Conservation (phyloP, 2,113 vertebrate genomes). For the Poicephalus meyeri region DNA sequence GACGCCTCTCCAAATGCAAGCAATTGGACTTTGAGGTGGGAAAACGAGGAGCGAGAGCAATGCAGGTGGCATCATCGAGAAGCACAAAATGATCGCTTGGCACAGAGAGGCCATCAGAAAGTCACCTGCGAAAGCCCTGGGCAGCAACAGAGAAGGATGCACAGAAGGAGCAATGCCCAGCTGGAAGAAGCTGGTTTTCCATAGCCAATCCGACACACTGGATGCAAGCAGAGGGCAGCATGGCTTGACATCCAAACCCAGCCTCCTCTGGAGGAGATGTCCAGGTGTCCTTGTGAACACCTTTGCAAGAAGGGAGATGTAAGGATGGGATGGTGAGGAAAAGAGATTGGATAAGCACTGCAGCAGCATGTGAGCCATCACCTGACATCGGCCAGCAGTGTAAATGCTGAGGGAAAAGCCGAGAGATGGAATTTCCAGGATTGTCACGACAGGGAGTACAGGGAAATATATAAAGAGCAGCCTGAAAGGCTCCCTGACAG, state of each 20-base stretch:
- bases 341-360: neutral
- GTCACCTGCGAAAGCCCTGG: neutral
- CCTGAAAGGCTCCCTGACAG: neutral
- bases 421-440: neutral
- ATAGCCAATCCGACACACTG: fast-evolving
- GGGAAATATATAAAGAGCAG: neutral
- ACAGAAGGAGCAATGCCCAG: neutral
- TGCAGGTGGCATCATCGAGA: too few relatives aligned
- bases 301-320: fast-evolving
- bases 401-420: neutral
- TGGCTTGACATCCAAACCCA: neutral
- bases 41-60: too few relatives aligned
- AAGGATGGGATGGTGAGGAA: neutral
- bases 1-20: too few relatives aligned
- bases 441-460: fast-evolving
- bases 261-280: neutral
- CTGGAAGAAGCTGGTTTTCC: neutral
- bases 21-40: too few relatives aligned
- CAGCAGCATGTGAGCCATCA: neutral
- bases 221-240: neutral
- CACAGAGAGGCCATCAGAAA: neutral
- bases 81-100: neutral
- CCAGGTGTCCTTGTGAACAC: neutral
- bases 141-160: neutral
- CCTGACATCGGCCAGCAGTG: neutral